These are phyloP conservation scores for Saccostrea echinata DNA, from an alignment of 1,140 invertebrate species.

Conservation along the genomic window DNA sequence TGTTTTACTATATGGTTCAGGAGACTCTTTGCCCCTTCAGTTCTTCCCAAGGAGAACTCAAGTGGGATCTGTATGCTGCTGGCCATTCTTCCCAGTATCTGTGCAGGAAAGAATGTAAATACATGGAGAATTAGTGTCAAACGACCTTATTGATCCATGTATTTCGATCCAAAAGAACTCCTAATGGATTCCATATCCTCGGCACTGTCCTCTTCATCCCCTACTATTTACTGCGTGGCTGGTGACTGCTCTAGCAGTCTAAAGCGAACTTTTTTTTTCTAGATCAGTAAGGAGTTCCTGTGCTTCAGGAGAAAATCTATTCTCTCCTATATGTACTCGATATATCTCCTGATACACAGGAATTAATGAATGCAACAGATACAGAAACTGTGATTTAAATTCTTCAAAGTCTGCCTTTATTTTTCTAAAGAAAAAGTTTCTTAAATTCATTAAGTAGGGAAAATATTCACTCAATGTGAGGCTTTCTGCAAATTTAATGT, in stretches of 20 bases:
- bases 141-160: background rate
- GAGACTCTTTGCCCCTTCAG: background rate
- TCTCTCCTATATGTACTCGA: background rate
- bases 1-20: background rate
- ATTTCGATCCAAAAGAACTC: background rate
- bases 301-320: background rate
- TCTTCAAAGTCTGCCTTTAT: background rate
- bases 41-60: background rate
- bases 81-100: background rate
- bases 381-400: background rate
- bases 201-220: background rate
- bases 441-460: too few species aligned
- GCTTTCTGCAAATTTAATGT: too few species aligned
- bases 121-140: background rate
- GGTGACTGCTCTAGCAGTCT: too few species aligned
- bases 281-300: background rate
- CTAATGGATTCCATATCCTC: background rate
- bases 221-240: too few species aligned
- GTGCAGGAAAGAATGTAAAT: background rate
- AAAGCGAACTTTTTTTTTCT: too few species aligned
- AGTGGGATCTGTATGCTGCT: background rate
- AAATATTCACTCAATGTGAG: too few species aligned
- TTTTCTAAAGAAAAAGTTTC: background rate
- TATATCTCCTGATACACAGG: background rate
- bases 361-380: too few species aligned